phyloP scores from a whole-genome alignment of 1,140 invertebrate species.

The Drosophila setifemur region DNA sequence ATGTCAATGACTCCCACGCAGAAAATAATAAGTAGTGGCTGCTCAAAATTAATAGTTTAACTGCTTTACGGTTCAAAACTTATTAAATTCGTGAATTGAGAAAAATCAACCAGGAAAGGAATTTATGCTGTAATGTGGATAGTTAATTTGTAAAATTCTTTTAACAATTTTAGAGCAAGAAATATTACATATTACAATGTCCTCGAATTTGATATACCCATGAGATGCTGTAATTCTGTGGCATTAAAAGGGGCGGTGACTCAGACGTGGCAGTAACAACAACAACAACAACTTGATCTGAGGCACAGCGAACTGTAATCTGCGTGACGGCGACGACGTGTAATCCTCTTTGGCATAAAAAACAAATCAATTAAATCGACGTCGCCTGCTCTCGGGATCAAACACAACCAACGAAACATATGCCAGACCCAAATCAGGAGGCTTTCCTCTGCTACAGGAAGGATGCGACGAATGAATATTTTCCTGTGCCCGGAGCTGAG shows the following conservation, averaged over 20 bases:
- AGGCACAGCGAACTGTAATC: conserved; percentile 54
- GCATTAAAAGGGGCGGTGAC: conserved; percentile 14
- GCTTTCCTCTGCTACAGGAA: conserved; percentile 65
- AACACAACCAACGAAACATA: conserved; percentile 13
- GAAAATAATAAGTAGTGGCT: no score
- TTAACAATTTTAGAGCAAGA: no score
- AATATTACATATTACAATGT: not conserved
- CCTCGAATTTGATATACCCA: not conserved
- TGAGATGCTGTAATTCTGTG: not conserved
- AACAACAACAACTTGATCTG: no score
- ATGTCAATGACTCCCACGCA: not conserved
- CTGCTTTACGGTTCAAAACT: no score
- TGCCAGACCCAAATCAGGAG: conserved; percentile 52
- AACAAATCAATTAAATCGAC: conserved; percentile 82
- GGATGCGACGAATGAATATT: conserved; percentile 82
- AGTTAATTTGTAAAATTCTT: no score
- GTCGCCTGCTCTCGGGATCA: conserved; percentile 29
- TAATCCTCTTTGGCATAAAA: conserved; percentile 82
- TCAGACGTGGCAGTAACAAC: conserved; percentile 7
- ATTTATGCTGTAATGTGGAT: no score
- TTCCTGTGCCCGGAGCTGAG: conserved; percentile 45
- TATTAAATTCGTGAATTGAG: no score
- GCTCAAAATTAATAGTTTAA: no score
- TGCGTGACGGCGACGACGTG: conserved; percentile 61
- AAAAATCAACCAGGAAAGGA: no score